A percentile compares a stretch with the other conserved stretches of the same genome.
phyloP scores from a whole-genome alignment of 2,888 invertebrate species.

The Amiota mariae region DNA sequence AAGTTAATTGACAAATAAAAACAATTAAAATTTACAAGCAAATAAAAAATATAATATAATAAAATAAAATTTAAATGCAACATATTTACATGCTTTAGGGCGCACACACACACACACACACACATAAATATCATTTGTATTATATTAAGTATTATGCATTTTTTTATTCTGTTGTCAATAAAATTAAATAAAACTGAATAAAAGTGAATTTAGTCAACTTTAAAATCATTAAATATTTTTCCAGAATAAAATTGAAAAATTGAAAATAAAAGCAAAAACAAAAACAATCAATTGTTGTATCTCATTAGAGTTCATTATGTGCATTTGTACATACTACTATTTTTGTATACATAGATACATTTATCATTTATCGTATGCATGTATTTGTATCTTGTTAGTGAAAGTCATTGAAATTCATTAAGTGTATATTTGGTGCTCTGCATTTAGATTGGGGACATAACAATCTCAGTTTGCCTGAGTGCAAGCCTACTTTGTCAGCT shows the following conservation, averaged over 20 bases:
- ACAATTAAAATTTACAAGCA: background rate
- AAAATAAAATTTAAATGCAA: background rate
- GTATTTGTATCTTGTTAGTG: no score
- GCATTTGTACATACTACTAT: no score
- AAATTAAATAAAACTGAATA: background rate
- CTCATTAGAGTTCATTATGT: no score
- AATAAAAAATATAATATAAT: background rate
- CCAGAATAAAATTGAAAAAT: background rate
- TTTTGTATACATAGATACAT: no score
- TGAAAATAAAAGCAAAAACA: background rate
- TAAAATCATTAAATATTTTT: slow-evolving; percentile 4
- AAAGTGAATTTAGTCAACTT: slow-evolving; percentile 3
- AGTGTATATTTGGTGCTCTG: no score
- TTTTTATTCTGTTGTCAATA: background rate
- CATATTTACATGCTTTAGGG: slow-evolving; percentile 8
- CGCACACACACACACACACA: background rate
- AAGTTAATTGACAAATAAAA: slow-evolving; percentile 8
- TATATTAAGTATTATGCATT: background rate
- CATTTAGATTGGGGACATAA: background rate
- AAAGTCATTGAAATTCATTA: no score
- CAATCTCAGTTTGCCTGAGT: no score
- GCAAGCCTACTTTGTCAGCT: no score
- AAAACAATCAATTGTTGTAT: background rate
- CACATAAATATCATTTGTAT: background rate
- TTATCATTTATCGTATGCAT: background rate